Base-by-base conservation (phyloP, 1,140 invertebrate genomes). In the Oscheius sp. region DNA sequence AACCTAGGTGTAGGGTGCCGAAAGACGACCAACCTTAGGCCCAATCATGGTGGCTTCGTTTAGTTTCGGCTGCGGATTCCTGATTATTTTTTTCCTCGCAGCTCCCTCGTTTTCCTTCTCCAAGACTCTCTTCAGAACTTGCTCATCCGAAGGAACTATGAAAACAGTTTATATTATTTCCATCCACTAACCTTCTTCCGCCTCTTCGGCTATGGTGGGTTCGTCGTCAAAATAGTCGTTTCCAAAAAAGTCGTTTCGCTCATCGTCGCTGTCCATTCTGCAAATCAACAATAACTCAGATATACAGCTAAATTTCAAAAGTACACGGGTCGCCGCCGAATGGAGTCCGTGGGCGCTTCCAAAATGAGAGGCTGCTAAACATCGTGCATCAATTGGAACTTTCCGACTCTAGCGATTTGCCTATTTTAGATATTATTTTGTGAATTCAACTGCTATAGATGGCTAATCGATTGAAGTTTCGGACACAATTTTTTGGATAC, bases 191-290 rank as follows among this genome's bases (percentile, higher is more conserved):
- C 49, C 23, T 23, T 55, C 49, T 4, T 7, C 28, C 7, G 49
- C 49, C 23, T 55, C 49, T 7, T 55, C 49, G 23, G 15, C 7
- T 55, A 55, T 7, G 7, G 49, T 26, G 7, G 49, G 49, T 23
- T 23, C 49, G 28, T 55, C 49, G 49, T 55, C 49, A 23, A 55
- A 55, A 55, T 55, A 15, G 7, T 55, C 49, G 23, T 55, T 55
- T 55, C 7, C 23, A 55, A 55, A 55, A 26, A 55, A 55, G 23
- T 55, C 49, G 23, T 55, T 55, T 4, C 49, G 7, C 49, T 55
- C 49, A 23, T 55, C 49, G 49, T 55, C 49, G 23, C 49, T 55
- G 23, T 55, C 49, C 49, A 55, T n/a, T 42, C 38, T 42, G 38
- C 38, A 42, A 42, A n/a, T n/a, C n/a, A n/a, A n/a, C n/a, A n/a